Conservation (phyloP, 2,888 invertebrate species). For the Cosmorhoe ocellata region DNA sequence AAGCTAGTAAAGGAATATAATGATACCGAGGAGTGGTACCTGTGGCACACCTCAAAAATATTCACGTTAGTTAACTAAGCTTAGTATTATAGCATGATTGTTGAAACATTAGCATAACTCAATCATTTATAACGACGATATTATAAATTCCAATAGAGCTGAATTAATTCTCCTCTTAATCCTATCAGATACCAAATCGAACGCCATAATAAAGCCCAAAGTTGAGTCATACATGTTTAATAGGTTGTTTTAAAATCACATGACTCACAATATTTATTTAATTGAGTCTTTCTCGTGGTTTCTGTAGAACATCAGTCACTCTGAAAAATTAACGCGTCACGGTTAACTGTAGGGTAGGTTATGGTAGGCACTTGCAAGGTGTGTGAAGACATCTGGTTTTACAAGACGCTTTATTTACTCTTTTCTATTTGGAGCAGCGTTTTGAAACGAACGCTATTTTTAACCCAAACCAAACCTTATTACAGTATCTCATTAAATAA, state of each 20-base stretch:
- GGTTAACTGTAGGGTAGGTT: constrained; percentile 20
- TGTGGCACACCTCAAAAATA: background rate
- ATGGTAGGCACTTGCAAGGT: constrained; percentile 9
- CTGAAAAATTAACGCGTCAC: constrained; percentile 1
- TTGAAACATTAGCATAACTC: background rate
- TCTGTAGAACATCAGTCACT: constrained; percentile 16
- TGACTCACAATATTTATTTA: constrained; percentile 1
- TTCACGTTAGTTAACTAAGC: background rate
- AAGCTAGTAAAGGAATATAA: background rate
- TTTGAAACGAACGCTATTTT: constrained; percentile 4
- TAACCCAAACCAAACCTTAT: background rate
- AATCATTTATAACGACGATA: background rate
- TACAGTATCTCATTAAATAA: too few species aligned
- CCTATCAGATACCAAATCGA: constrained; percentile 1
- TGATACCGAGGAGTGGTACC: background rate
- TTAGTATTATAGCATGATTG: background rate
- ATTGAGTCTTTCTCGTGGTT: background rate
- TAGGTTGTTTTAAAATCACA: background rate
- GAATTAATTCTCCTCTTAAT: background rate
- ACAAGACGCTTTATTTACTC: background rate
- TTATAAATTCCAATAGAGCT: background rate
- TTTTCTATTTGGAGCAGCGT: constrained; percentile 9
- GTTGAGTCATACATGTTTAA: constrained; percentile 1
- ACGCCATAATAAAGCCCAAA: constrained; percentile 5
- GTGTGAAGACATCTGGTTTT: constrained; percentile 10